Evolutionary conservation across 2,797 vertebrate species (phyloP).

Genomic region (Atherinosoma microstoma): DNA sequence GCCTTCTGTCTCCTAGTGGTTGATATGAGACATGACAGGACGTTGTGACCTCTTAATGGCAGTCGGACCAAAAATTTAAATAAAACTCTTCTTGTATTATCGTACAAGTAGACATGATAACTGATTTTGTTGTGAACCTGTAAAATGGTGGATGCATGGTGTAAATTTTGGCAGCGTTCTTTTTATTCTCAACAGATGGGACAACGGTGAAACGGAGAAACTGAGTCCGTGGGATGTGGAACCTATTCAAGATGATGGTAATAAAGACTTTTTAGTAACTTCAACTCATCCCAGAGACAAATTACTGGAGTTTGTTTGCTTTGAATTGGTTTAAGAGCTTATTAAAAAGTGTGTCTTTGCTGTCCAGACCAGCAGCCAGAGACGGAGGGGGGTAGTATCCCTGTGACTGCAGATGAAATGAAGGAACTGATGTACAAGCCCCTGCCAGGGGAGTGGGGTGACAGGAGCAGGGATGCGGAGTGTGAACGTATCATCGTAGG

Average conservation of each 20-base stretch:
- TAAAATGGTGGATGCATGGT: background rate
- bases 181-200: constrained; percentile 87
- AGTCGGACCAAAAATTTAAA: background rate
- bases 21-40: background rate
- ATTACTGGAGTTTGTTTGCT: background rate
- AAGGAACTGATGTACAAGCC: constrained; percentile 93
- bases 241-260: constrained; percentile 93
- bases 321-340: background rate
- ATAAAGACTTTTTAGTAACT: background rate
- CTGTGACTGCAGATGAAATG: constrained; percentile 91
- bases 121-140: background rate
- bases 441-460: constrained; percentile 92
- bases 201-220: constrained; percentile 95
- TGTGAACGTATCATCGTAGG: constrained; percentile 90
- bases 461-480: constrained; percentile 87
- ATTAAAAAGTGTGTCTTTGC: constrained; percentile 14
- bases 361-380: constrained; percentile 89
- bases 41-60: background rate
- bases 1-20: background rate
- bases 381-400: constrained; percentile 88
- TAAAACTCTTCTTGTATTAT: background rate
- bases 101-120: background rate
- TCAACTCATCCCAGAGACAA: background rate
- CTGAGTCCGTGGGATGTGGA: constrained; percentile 99
- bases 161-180: background rate